Conservation (phyloP, 2,797 vertebrate genomes). For the Xiphophorus birchmanni region DNA sequence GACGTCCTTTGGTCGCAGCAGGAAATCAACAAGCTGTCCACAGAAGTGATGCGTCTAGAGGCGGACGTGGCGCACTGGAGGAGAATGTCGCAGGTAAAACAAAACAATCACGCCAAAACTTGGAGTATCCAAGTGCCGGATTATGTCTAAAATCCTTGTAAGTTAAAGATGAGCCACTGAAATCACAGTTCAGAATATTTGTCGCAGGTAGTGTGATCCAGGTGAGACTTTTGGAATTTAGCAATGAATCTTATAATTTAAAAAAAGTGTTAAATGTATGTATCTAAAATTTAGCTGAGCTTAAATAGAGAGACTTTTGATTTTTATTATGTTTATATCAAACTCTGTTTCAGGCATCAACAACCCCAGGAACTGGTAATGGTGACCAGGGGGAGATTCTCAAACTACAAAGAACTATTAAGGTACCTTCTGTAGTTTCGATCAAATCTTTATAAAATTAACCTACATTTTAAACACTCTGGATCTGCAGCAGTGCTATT, state of each 20-base stretch:
- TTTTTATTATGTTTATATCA: background rate
- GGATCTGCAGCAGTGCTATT: background rate
- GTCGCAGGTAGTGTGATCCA: background rate
- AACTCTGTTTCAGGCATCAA: constrained; percentile 77
- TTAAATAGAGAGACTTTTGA: too few species aligned
- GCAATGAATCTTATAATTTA: background rate
- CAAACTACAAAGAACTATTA: constrained; percentile 88
- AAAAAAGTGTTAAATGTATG: too few species aligned
- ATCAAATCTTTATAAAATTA: background rate
- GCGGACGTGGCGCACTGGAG: constrained; percentile 92
- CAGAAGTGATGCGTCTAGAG: constrained; percentile 89
- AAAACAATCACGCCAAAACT: too few species aligned
- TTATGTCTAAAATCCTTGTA: background rate
- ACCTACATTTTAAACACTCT: background rate
- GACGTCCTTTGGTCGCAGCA: constrained; percentile 96
- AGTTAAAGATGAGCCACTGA: background rate
- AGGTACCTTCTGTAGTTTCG: constrained; percentile 77
- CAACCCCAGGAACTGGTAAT: constrained; percentile 77
- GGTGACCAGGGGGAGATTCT: constrained; percentile 88
- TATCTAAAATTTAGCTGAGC: too few species aligned
- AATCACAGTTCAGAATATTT: background rate
- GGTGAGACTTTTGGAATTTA: background rate
- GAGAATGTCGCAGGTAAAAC: constrained; percentile 86
- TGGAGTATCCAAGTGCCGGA: too few species aligned
- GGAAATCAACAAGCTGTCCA: constrained; percentile 95